Evolutionary conservation across 1,140 invertebrate species (phyloP), one percentile per base, ranked within the genome.

Genomic region (Pectinophora gossypiella): DNA sequence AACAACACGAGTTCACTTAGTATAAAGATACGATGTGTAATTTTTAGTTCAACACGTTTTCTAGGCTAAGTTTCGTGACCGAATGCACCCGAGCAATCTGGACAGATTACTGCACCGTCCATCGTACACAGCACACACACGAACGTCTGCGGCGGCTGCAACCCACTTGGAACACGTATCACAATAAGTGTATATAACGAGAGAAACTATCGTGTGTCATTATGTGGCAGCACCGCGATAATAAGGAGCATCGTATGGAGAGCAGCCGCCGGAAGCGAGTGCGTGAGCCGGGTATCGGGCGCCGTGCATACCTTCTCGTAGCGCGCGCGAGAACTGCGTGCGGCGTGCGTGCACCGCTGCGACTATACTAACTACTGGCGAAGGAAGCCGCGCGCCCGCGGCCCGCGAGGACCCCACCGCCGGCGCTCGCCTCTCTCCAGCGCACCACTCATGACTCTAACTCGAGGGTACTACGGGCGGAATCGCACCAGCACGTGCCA

Each of bases 281-380:
- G 71, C 67, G 72, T 65, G 68, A 61, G 63, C 56, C 48, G 47
- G 54, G 48, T 48, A 55, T 42, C 52, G 56, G 62, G 61, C n/a
- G 56, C 47, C 67, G 71, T 70, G 79, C 73, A 73, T 84, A 85
- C 82, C 82, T 85, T 84, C 75, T 83, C 77, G 78, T 75, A 68
- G 75, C 75, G 80, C 74, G 76, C 80, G 79, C 83, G 80, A 83
- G 80, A 84, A 81, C 83, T 86, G 80, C 80, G 80, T 86, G 77
- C 79, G 80, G 83, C 61, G 79, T 83, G 79, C 80, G 80, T 84
- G 83, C 83, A 85, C 83, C 80, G 80, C 83, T 76, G 72, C 63
- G 72, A 83, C 80, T 84, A 70, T 69, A 76, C 79, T 72, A 68
- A 72, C 9, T 10, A 19, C 67, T 73, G 66, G 67, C 74, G 71